Conservation (phyloP, 2,113 vertebrate species). For the Todiramphus saurophagus region DNA sequence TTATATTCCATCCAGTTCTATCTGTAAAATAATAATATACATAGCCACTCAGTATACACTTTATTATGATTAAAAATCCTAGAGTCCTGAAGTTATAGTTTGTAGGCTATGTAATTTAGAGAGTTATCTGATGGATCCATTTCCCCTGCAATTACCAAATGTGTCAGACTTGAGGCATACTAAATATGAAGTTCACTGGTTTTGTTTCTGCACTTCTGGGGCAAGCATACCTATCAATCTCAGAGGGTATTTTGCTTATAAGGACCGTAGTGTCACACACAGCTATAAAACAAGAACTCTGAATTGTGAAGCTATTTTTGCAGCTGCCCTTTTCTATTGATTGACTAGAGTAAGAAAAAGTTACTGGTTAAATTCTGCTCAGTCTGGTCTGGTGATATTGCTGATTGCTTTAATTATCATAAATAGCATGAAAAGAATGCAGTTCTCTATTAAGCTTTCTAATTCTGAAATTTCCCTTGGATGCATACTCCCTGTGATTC, state of each 20-base stretch:
- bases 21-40: slow-evolving; percentile 45
- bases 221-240: not conserved
- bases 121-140: not conserved
- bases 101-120: not conserved
- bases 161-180: not conserved
- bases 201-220: not conserved
- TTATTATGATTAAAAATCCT: slow-evolving; percentile 33
- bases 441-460: not conserved
- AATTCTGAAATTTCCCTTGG: not conserved
- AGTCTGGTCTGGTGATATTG: not conserved
- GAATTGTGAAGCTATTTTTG: not conserved
- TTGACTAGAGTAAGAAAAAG: not conserved
- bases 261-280: not conserved
- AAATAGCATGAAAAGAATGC: not conserved
- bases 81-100: not conserved
- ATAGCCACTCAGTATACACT: not conserved
- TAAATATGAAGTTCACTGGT: not conserved
- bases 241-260: not conserved
- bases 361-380: not conserved
- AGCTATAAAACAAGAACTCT: not conserved
- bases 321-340: not conserved
- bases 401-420: not conserved
- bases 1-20: not conserved
- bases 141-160: not conserved
- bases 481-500: accelerated